Conservation (phyloP, 2,797 vertebrate species). For the Nothura maculosa region DNA sequence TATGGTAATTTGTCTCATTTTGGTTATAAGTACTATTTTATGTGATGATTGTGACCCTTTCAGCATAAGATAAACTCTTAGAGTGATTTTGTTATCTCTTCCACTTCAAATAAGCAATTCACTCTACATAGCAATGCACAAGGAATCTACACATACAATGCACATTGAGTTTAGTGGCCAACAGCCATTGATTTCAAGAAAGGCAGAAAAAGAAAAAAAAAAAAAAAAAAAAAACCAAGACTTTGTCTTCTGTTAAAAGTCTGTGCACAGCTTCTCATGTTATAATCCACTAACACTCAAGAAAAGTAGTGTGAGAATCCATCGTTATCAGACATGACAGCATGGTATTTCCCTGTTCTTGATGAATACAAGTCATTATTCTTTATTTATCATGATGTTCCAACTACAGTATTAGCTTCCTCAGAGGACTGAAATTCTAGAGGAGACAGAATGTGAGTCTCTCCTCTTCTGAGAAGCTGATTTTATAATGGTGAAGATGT, state of each 20-base stretch:
- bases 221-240: no score
- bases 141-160: no score
- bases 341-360: not conserved
- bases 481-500: constrained; percentile 38
- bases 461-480: constrained; percentile 52
- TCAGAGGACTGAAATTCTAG: constrained; percentile 31
- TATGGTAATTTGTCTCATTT: not conserved
- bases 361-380: not conserved
- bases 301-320: not conserved
- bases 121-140: not conserved
- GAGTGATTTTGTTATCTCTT: not conserved
- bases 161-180: not conserved
- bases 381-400: constrained; percentile 34
- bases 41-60: rapidly evolving
- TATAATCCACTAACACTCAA: not conserved
- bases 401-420: not conserved
- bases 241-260: not conserved
- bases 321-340: not conserved
- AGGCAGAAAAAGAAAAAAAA: not conserved
- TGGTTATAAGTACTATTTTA: not conserved
- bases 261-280: not conserved
- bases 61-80: not conserved
- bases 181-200: not conserved
- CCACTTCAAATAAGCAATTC: not conserved
- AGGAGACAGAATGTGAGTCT: constrained; percentile 32